A percentile compares a stretch with the other conserved stretches of the same genome.
These are phyloP conservation scores for Dorcus hopei DNA, from an alignment of 2,888 invertebrate genomes.

Conservation along the genomic window DNA sequence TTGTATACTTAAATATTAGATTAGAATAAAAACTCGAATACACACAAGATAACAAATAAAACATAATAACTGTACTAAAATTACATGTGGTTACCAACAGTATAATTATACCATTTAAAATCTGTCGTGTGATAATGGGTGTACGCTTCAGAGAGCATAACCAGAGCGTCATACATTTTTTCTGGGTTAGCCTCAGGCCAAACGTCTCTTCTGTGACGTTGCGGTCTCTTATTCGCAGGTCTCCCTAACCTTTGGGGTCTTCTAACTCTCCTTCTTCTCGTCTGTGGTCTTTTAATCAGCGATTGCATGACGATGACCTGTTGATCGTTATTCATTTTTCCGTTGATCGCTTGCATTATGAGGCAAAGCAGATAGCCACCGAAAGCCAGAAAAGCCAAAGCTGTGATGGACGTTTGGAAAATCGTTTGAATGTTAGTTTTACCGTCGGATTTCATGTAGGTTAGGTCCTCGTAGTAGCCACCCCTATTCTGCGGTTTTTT, in stretches of 20 bases:
- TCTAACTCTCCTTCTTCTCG: slow-evolving; percentile 21
- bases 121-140: slow-evolving; percentile 48
- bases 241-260: slow-evolving; percentile 26
- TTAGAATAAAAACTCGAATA: no score
- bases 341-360: slow-evolving; percentile 71
- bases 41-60: no score
- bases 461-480: slow-evolving; percentile 33
- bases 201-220: slow-evolving; percentile 26
- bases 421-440: slow-evolving; percentile 59
- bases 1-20: no score
- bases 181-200: slow-evolving; percentile 46
- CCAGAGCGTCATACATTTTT: slow-evolving; percentile 52
- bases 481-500: slow-evolving; percentile 35
- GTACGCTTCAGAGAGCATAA: slow-evolving; percentile 58
- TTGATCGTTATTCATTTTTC: slow-evolving; percentile 47
- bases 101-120: slow-evolving; percentile 36
- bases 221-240: slow-evolving; percentile 23
- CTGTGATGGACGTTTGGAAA: slow-evolving; percentile 75
- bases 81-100: background rate
- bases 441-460: slow-evolving; percentile 49
- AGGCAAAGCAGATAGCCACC: slow-evolving; percentile 79
- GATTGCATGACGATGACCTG: slow-evolving; percentile 35
- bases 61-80: no score
- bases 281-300: slow-evolving; percentile 13
- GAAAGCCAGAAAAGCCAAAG: slow-evolving; percentile 78